Percentiles rank a stretch among this genome's conserved stretches.
These are phyloP conservation scores for Parapristionchus giblindavisi DNA, from an alignment of 2,888 invertebrate genomes.

Conservation along the genomic window DNA sequence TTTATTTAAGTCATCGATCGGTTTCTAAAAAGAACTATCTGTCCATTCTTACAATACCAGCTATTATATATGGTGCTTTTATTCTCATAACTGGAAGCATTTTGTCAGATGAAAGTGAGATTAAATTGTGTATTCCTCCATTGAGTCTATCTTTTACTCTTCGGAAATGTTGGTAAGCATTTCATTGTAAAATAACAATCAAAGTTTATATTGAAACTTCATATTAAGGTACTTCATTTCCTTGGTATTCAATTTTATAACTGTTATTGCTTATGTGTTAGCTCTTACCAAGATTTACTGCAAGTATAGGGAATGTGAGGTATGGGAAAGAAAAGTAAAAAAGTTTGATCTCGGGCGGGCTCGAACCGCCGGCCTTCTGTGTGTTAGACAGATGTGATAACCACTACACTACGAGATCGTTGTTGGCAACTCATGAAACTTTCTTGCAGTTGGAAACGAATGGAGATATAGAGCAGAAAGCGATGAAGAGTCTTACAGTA, in stretches of 20 bases:
- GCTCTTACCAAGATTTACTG: not conserved
- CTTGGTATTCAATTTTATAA: conserved; percentile 6
- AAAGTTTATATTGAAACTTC: too few relatives aligned
- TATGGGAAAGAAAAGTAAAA: too few relatives aligned
- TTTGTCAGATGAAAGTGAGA: not conserved
- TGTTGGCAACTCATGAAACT: not conserved
- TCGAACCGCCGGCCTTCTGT: conserved; percentile 60
- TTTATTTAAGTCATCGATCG: not conserved
- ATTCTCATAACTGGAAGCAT: not conserved
- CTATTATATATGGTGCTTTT: not conserved
- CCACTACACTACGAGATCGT: not conserved
- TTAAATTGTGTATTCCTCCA: conserved; percentile 5
- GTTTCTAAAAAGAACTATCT: not conserved
- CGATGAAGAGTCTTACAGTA: conserved; percentile 20
- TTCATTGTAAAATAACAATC: too few relatives aligned
- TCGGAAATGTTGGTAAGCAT: not conserved
- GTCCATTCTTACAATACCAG: not conserved
- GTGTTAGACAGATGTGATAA: conserved; percentile 53
- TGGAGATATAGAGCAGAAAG: conserved; percentile 12
- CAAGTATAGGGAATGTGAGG: conserved; percentile 1
- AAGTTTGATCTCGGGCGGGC: conserved; percentile 58
- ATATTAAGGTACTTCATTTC: conserved; percentile 5
- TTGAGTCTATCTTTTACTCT: conserved; percentile 8
- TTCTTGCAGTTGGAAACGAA: conserved; percentile 18
- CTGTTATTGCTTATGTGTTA: not conserved